Conservation (phyloP, 2,113 vertebrate species). For the Onychorhynchus coronatus region DNA sequence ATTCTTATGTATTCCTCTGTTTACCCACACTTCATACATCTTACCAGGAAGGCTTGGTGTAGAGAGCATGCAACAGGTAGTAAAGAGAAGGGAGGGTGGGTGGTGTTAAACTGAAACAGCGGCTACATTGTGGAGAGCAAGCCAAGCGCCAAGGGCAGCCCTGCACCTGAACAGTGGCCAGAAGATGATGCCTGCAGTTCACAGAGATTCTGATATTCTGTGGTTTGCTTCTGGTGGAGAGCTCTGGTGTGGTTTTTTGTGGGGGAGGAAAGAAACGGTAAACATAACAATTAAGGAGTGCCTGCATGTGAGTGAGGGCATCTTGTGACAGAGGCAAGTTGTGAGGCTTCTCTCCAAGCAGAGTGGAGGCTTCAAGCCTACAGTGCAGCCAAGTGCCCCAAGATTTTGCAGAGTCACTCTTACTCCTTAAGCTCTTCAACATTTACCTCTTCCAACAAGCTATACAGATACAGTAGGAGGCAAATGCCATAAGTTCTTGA, state of each 20-base stretch:
- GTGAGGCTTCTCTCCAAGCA: neutral
- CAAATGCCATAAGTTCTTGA: neutral
- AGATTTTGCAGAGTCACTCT: neutral
- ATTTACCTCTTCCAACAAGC: neutral
- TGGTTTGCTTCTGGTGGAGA: neutral
- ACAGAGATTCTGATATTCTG: neutral
- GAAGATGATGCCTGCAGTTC: neutral
- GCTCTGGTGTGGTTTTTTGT: neutral
- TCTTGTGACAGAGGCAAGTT: neutral
- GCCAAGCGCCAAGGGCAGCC: constrained; percentile 37
- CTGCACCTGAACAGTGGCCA: neutral
- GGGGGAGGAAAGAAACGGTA: constrained; percentile 6
- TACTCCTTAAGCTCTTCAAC: neutral
- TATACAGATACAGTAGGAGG: neutral
- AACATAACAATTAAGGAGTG: neutral
- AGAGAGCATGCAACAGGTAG: neutral
- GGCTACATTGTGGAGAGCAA: neutral
- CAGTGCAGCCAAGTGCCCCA: neutral
- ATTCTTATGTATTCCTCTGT: neutral
- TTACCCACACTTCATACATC: neutral
- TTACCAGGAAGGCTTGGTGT: neutral
- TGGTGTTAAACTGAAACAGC: neutral
- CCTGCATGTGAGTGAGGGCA: neutral
- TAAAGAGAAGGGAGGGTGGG: neutral
- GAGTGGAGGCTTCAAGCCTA: neutral